Evolutionary conservation across 2,113 vertebrate species (phyloP).

Genomic region (Gymnarchus niloticus): DNA sequence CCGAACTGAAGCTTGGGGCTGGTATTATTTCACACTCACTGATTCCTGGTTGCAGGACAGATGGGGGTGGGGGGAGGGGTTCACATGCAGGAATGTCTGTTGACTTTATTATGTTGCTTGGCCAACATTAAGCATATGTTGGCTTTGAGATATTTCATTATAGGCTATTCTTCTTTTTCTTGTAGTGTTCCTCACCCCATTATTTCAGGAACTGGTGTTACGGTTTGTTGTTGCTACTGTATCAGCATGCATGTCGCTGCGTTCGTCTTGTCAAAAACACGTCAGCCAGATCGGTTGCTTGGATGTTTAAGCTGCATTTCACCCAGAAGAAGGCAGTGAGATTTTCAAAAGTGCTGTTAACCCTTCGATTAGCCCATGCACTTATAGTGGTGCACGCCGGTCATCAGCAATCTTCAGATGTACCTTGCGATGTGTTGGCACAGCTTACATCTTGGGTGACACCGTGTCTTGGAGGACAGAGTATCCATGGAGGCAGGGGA

Average conservation of each 20-base stretch:
- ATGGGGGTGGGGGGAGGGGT: slow-evolving; percentile 16
- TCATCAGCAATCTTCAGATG: not conserved
- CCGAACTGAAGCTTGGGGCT: slow-evolving; percentile 48
- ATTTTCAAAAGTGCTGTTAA: not conserved
- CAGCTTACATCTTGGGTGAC: not conserved
- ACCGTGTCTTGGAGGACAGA: not conserved
- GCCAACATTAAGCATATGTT: slow-evolving; percentile 13
- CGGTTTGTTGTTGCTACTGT: too few relatives aligned
- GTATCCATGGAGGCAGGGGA: not conserved
- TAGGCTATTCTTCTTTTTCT: not conserved
- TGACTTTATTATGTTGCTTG: slow-evolving; percentile 9
- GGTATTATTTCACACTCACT: slow-evolving; percentile 67
- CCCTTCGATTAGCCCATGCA: not conserved
- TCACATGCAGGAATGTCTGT: slow-evolving; percentile 32
- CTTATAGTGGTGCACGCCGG: not conserved
- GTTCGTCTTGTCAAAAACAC: not conserved
- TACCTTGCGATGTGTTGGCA: not conserved
- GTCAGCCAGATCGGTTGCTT: not conserved
- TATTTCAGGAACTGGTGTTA: not conserved
- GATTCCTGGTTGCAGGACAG: slow-evolving; percentile 46
- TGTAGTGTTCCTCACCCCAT: not conserved
- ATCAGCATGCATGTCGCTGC: not conserved
- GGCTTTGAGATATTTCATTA: not conserved
- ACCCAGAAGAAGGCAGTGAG: not conserved
- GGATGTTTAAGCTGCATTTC: not conserved